Evolutionary conservation across 1,140 invertebrate genomes (phyloP).

Genomic region (Macrotrachela quadricornifera): DNA sequence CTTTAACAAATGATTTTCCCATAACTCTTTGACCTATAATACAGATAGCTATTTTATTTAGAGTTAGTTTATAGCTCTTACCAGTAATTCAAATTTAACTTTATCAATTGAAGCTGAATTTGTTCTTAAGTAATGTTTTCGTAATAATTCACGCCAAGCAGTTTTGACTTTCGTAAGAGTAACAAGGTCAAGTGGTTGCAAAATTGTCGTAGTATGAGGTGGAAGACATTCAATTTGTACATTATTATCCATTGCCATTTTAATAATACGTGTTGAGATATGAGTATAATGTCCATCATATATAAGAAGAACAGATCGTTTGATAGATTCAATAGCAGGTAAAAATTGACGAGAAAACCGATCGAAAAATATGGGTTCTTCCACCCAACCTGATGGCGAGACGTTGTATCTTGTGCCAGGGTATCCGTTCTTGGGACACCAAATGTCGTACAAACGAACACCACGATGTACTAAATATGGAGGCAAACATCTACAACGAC

Average conservation of each 20-base stretch:
- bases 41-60: too few species aligned
- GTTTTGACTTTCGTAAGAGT: background rate
- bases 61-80: too few species aligned
- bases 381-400: background rate
- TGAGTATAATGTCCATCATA: background rate
- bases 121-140: background rate
- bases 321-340: too few species aligned
- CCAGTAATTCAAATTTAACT: too few species aligned
- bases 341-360: background rate
- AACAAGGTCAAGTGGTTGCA: background rate
- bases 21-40: too few species aligned
- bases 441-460: background rate
- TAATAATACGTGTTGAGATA: background rate
- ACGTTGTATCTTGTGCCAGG: background rate
- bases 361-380: too few species aligned
- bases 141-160: background rate
- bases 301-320: background rate
- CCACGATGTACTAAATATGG: background rate
- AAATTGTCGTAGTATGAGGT: background rate
- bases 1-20: too few species aligned
- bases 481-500: too few species aligned
- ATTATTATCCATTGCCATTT: background rate
- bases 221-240: background rate
- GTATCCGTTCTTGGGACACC: too few species aligned
- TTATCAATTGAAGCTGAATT: too few species aligned